Conservation (phyloP, 2,113 vertebrate genomes). For the Speoplatyrhinus poulsoni region DNA sequence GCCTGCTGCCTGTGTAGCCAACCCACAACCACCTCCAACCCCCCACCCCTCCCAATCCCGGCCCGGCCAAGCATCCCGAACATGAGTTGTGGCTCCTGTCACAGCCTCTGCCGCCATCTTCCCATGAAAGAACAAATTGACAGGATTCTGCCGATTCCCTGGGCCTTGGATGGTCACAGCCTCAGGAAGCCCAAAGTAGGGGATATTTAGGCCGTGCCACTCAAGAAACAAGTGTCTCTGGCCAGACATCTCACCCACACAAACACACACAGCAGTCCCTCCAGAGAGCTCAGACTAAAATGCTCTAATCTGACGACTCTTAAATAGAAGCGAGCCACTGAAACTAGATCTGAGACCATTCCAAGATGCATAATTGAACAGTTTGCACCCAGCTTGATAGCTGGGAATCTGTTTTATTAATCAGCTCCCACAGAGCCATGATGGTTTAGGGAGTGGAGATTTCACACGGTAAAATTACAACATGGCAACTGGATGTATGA, state of each 20-base stretch:
- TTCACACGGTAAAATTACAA: conserved; percentile 48
- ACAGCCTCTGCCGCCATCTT: conserved; percentile 36
- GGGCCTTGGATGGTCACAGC: conserved; percentile 52
- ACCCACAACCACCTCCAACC: conserved; percentile 3
- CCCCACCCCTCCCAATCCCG: conserved; percentile 16
- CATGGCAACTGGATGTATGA: conserved; percentile 25
- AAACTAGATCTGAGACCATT: conserved; percentile 71
- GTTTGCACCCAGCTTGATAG: conserved; percentile 72
- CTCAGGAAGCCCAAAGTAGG: conserved; percentile 58
- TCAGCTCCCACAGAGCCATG: conserved; percentile 68
- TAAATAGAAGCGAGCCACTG: conserved; percentile 45
- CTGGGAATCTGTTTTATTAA: conserved; percentile 69
- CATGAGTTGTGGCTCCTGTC: conserved; percentile 46
- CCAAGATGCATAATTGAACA: conserved; percentile 75
- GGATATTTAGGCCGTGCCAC: conserved; percentile 42
- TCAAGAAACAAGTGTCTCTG: conserved; percentile 15
- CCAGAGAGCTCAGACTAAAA: conserved; percentile 30
- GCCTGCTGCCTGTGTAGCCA: conserved; percentile 47
- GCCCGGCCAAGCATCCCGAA: conserved; percentile 48
- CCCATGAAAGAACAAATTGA: conserved; percentile 47
- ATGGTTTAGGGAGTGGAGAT: conserved; percentile 43
- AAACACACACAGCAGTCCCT: conserved; percentile 14
- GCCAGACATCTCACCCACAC: conserved; percentile 28
- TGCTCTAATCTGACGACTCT: conserved; percentile 29
- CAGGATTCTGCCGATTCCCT: conserved; percentile 46